Evolutionary conservation across 2,888 invertebrate species (phyloP).

Genomic region (Troides oblongomaculatus): DNA sequence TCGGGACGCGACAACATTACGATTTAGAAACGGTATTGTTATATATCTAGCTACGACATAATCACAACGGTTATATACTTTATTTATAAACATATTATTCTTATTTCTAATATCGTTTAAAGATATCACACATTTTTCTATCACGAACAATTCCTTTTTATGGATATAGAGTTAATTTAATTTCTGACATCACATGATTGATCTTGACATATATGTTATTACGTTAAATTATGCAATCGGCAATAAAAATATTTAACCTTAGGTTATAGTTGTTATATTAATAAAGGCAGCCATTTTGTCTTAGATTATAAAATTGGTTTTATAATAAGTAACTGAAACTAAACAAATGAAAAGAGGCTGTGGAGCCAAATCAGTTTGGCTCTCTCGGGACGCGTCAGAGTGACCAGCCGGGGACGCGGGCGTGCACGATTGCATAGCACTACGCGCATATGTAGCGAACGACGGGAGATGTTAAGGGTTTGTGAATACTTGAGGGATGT

Average conservation of each 20-base stretch:
- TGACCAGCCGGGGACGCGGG: conserved; percentile 9
- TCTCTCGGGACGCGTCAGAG: conserved; percentile 46
- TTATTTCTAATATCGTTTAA: conserved; percentile 30
- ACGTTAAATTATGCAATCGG: not conserved
- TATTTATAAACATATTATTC: conserved; percentile 57
- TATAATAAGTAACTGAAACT: conserved; percentile 41
- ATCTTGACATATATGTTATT: not conserved
- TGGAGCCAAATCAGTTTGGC: conserved; percentile 69
- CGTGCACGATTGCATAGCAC: conserved; percentile 4
- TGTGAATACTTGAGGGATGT: not conserved
- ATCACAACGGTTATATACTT: conserved; percentile 64
- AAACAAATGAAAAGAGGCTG: conserved; percentile 62
- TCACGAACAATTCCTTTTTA: no score
- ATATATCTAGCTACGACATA: conserved; percentile 65
- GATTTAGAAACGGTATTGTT: conserved; percentile 33
- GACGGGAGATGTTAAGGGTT: not conserved
- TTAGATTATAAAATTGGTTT: not conserved
- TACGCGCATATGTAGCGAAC: conserved; percentile 7
- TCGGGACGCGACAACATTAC: conserved; percentile 54
- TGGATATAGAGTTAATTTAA: no score
- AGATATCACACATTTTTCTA: not conserved
- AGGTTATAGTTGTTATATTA: conserved; percentile 8
- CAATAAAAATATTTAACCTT: conserved; percentile 8
- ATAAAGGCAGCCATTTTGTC: conserved; percentile 17
- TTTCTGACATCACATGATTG: not conserved